Evolutionary conservation across 2,113 vertebrate genomes (phyloP), one percentile per base, ranked within the genome.

Genomic region (Mobula birostris): DNA sequence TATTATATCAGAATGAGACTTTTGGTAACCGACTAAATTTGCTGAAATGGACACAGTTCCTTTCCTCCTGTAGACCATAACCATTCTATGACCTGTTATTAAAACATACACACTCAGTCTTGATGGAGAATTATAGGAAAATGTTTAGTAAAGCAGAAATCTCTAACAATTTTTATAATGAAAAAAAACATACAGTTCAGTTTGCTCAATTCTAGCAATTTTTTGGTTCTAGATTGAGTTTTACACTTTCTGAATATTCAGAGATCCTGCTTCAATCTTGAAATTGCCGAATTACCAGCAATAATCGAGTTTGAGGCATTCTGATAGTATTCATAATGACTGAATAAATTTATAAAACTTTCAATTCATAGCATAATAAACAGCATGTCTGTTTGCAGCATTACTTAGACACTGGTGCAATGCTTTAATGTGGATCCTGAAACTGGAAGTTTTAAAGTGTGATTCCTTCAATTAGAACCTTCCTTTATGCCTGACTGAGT

Each of bases 1-100:
- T 0, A 48, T 21, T 32, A 72, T 11, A 1, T 24, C 32, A 74
- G 68, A 5, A 74, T 15, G 36, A 56, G 91, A 95, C 76, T 96
- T 95, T 94, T 95, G 95, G 94, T 96, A 96, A 76, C 94, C 95
- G 91, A 95, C 94, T 95, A 96, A 96, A 95, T 94, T 95, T 95
- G 97, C 95, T 83, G 94, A 96, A 95, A 97, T 95, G 83, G 96
- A 95, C 94, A 97, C 96, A 36, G 95, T 96, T 76, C 96, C 96
- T 94, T 96, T 97, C 94, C 95, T 95, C 94, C 96, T 95, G 36
- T 95, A 96, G 40, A 97, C 96, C 94, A 96, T 96, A 92, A 97
- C 96, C 94, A 96, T 95, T 95, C 95, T 95, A 94, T 95, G 95
- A 95, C 96, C 96, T 96, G 94, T 83, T 94, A 93, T 72, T 21